These are phyloP conservation scores for Muraenolepis orangiensis DNA, from an alignment of 2,797 vertebrate genomes.

Conservation along the genomic window DNA sequence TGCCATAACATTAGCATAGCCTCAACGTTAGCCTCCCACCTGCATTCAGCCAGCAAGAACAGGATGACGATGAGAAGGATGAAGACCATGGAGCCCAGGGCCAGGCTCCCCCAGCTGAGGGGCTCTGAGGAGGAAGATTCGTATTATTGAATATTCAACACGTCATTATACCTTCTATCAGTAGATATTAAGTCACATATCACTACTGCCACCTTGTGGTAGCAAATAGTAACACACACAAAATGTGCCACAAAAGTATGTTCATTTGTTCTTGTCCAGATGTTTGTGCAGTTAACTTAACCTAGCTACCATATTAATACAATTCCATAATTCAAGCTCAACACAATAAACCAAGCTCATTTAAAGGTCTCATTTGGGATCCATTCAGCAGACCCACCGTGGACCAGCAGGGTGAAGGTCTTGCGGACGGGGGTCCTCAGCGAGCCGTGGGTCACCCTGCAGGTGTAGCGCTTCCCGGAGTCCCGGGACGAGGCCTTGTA, in stretches of 20 bases:
- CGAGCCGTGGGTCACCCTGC: slow-evolving; percentile 71
- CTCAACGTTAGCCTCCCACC: no score
- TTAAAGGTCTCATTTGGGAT: no score
- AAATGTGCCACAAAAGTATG: no score
- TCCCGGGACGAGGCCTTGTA: slow-evolving; percentile 57
- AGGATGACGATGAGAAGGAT: slow-evolving; percentile 32
- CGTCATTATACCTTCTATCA: background rate
- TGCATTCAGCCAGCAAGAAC: no score
- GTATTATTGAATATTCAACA: background rate
- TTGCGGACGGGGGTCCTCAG: slow-evolving; percentile 69
- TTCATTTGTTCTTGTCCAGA: background rate
- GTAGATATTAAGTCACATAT: background rate
- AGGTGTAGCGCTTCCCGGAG: slow-evolving; percentile 62
- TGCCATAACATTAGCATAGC: no score
- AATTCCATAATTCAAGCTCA: no score
- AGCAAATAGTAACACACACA: background rate
- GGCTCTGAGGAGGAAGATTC: slow-evolving; percentile 48
- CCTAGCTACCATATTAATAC: no score
- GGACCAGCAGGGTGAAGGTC: slow-evolving; percentile 63
- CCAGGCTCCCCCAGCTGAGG: slow-evolving; percentile 30
- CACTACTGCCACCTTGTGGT: slow-evolving; percentile 53
- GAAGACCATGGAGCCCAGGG: slow-evolving; percentile 14
- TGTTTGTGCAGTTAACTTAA: no score
- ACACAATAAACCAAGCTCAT: no score
- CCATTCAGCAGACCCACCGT: slow-evolving; percentile 45